Percentiles rank a stretch among this genome's conserved stretches.
Conservation (phyloP, 2,888 invertebrate species). For the Leucophenga maculata region DNA sequence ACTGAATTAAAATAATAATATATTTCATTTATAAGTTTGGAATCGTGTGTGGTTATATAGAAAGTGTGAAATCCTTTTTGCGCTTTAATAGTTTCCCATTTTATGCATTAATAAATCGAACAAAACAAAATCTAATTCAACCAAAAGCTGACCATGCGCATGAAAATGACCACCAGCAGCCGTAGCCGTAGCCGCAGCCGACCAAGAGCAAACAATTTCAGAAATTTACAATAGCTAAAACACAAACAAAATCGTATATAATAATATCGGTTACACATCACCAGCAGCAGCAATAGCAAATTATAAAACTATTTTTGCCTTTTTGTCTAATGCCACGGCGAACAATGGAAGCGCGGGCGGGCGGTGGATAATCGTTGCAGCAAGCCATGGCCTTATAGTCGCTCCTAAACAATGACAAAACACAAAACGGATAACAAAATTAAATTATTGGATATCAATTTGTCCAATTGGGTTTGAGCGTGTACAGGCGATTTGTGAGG, state of each 20-base stretch:
- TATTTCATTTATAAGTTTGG: too few species aligned
- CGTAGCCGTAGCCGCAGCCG: conserved; percentile 21
- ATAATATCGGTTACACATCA: conserved; percentile 61
- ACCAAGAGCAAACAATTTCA: conserved; percentile 36
- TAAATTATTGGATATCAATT: conserved; percentile 66
- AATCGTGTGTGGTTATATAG: not conserved
- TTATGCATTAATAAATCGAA: not conserved
- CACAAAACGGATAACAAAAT: conserved; percentile 58
- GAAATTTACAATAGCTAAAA: conserved; percentile 55
- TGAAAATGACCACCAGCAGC: conserved; percentile 52
- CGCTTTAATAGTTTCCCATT: conserved; percentile 31
- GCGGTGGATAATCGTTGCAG: not conserved
- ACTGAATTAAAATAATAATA: too few species aligned
- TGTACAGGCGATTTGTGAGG: not conserved
- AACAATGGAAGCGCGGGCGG: not conserved
- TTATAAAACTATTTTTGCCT: conserved; percentile 60
- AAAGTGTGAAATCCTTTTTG: conserved; percentile 33
- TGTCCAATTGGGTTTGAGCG: conserved; percentile 45
- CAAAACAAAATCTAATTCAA: not conserved
- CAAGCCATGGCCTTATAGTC: not conserved
- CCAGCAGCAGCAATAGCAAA: conserved; percentile 51
- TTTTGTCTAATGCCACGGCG: conserved; percentile 4
- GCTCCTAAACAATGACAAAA: conserved; percentile 15
- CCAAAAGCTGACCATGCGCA: conserved; percentile 2
- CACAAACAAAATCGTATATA: conserved; percentile 4